A percentile compares a stretch with the other conserved stretches of the same genome.
Conservation (phyloP, 2,888 invertebrate species). For the Heliconius cydno region DNA sequence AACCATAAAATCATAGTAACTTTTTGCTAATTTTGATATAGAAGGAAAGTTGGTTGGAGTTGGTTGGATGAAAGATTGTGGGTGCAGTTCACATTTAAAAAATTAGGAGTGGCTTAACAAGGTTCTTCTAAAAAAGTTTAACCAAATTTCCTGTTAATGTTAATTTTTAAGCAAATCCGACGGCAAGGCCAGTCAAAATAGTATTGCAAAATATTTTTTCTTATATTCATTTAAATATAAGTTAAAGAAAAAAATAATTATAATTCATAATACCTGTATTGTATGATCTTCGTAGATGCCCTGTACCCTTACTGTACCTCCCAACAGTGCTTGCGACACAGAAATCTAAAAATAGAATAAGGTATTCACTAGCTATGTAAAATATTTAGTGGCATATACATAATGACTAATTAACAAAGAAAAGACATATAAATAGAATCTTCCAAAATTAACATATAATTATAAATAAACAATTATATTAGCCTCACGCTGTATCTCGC, state of each 20-base stretch:
- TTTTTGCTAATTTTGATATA: not conserved
- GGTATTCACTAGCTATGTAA: slow-evolving; percentile 57
- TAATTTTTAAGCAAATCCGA: not conserved
- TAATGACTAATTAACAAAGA: too few species aligned
- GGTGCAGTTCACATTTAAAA: too few species aligned
- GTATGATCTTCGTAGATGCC: slow-evolving; percentile 98
- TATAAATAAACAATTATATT: too few species aligned
- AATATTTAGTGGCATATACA: too few species aligned
- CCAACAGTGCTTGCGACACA: slow-evolving; percentile 95
- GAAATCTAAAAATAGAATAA: slow-evolving; percentile 85
- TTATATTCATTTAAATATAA: too few species aligned
- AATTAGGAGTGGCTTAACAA: not conserved
- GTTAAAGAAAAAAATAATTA: too few species aligned
- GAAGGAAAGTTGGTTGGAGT: not conserved
- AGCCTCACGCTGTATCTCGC: too few species aligned
- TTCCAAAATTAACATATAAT: too few species aligned
- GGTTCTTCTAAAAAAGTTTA: not conserved
- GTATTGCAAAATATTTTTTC: not conserved
- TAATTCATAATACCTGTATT: slow-evolving; percentile 85
- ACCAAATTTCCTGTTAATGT: not conserved
- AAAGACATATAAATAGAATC: too few species aligned
- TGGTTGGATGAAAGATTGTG: too few species aligned
- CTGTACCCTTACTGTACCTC: slow-evolving; percentile 95
- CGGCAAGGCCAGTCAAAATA: not conserved
- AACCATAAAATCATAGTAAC: not conserved